A percentile compares a stretch with the other conserved stretches of the same genome.
Conservation (phyloP, 1,140 invertebrate genomes). For the Drosophila guanche region DNA sequence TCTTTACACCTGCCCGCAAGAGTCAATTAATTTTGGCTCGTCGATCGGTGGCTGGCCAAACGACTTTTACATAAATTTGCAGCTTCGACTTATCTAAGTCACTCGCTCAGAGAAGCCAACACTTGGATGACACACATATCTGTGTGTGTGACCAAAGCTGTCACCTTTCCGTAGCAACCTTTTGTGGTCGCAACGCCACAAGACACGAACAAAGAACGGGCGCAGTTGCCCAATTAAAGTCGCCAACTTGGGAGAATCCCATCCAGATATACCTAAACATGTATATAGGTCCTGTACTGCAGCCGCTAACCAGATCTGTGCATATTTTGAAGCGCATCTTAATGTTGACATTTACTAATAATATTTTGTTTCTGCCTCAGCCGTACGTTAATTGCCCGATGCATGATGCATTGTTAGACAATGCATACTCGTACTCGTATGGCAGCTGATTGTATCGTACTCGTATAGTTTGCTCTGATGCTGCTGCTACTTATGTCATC, state of each 20-base stretch:
- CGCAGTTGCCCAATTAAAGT: constrained; percentile 36
- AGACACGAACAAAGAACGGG: constrained; percentile 30
- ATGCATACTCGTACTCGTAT: constrained; percentile 14
- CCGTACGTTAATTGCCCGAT: constrained; percentile 44
- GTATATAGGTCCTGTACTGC: constrained; percentile 22
- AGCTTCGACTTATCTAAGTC: constrained; percentile 51
- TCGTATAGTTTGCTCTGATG: constrained; percentile 18
- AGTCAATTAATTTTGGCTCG: constrained; percentile 67
- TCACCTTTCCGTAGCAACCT: not conserved
- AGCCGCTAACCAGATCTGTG: constrained; percentile 25
- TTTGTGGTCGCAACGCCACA: not conserved
- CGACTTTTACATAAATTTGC: constrained; percentile 46
- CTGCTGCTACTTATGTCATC: constrained; percentile 65
- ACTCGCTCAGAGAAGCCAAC: constrained; percentile 39
- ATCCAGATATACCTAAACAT: no score
- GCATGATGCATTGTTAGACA: constrained; percentile 54
- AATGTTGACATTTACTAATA: constrained; percentile 66
- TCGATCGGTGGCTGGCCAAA: constrained; percentile 36
- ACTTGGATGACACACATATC: constrained; percentile 32
- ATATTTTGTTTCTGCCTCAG: constrained; percentile 41
- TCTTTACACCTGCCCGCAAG: constrained; percentile 73
- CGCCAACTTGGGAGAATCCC: constrained; percentile 8
- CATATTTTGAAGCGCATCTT: constrained; percentile 51
- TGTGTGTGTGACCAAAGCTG: constrained; percentile 7
- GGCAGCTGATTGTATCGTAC: constrained; percentile 35